Base-by-base conservation (phyloP, 1,140 invertebrate species). In the Plectrocnemia conspersa region DNA sequence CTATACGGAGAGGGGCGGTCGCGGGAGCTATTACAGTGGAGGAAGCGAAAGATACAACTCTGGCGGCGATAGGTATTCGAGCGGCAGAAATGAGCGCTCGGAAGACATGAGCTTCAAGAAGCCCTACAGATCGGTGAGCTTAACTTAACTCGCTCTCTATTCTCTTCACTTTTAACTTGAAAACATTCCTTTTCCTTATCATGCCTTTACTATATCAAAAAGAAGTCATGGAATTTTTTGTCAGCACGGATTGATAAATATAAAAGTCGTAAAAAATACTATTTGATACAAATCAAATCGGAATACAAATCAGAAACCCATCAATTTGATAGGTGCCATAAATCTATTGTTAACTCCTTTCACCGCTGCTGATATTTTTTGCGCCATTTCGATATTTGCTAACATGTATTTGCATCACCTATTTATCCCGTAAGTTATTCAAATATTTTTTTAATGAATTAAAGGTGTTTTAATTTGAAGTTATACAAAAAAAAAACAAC, bases 21-120 rank as follows among this genome's bases (percentile, higher is more conserved):
- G 69, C 7, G 58, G 71, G 24, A 66, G 68, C 15, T 69, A 67
- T 11, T 68, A 67, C 41, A 68, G 64, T 9, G 67, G 66, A 13
- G 68, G 68, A 25, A 68, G 67, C 44, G 69, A 68, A 63, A 68
- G 72, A 1, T 68, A 67, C 4, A 67, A 71, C 38, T 74, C 73
- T 42, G 68, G 62, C 45, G 68, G 64, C n/a, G 70, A 65, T 46
- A 66, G 70, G 64, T 75, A 74, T 50, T 64, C 66, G 10, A 25
- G 21, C 33, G 65, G 64, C 3, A 65, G 64, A 24, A 68, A 73
- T 46, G 73, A 75, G 33, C 65, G 73, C 59, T 71, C 73, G 21
- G 73, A 75, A 23, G 72, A 74, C 13, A 52, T 53, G 25, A 68
- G 70, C 5, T 75, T 72, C 52, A 75, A 75, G 60, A 75, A 72